phyloP scores from a whole-genome alignment of 2,797 vertebrate species.

The Chaunax sp. region DNA sequence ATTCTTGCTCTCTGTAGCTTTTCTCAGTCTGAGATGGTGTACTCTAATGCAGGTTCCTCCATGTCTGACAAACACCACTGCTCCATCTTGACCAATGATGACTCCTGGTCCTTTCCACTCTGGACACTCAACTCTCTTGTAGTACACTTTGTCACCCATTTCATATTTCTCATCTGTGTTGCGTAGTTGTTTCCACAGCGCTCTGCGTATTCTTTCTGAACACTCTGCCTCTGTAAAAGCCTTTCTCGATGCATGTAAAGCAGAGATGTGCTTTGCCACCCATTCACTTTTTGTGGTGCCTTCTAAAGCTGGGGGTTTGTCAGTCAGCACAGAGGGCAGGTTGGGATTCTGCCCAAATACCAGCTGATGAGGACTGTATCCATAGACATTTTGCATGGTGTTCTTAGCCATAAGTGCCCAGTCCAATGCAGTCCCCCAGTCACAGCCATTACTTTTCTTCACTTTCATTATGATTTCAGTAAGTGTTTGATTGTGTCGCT shows the following conservation, averaged over 20 bases:
- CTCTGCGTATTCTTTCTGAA: constrained; percentile 3
- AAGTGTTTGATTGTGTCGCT: not conserved
- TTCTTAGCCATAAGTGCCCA: not conserved
- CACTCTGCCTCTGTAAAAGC: not conserved
- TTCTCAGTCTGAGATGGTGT: not conserved
- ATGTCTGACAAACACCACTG: not conserved
- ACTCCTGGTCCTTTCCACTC: constrained; percentile 5
- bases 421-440: not conserved
- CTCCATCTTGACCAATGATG: not conserved
- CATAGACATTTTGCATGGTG: not conserved
- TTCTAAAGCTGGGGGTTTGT: not conserved
- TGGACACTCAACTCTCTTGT: not conserved
- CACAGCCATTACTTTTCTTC: not conserved
- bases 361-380: not conserved
- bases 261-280: not conserved
- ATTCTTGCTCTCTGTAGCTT: not conserved
- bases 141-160: not conserved
- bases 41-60: not conserved
- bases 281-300: not conserved
- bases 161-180: constrained; percentile 4
- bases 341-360: constrained; percentile 10
- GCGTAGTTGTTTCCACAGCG: not conserved
- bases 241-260: not conserved
- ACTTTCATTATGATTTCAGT: not conserved
- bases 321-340: not conserved